These are phyloP conservation scores for Chaetoderma sp. DNA, from an alignment of 2,888 invertebrate species.

Conservation along the genomic window DNA sequence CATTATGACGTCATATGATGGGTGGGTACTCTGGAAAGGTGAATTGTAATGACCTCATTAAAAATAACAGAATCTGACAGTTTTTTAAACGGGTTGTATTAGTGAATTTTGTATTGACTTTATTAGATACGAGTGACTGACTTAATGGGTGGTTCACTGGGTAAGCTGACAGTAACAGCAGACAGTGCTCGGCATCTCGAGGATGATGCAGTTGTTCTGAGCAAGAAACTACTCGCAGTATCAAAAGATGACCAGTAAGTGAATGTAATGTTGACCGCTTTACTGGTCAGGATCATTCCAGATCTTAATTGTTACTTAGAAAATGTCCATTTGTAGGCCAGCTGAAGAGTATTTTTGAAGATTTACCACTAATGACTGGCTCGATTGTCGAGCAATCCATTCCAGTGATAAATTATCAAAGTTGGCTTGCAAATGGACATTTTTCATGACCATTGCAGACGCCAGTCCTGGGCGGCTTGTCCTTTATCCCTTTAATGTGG, in stretches of 20 bases:
- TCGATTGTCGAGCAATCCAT: too few relatives aligned
- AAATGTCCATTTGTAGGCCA: too few relatives aligned
- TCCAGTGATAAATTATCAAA: too few relatives aligned
- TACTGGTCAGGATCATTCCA: neutral
- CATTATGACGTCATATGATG: too few relatives aligned
- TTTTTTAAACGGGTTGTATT: too few relatives aligned
- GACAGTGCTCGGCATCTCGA: slow-evolving; percentile 81
- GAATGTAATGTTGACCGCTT: neutral
- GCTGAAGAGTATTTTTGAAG: too few relatives aligned
- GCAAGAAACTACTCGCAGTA: slow-evolving; percentile 73
- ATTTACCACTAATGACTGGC: too few relatives aligned
- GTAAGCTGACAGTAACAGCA: slow-evolving; percentile 77
- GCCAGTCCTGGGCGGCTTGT: neutral
- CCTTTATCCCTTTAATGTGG: neutral
- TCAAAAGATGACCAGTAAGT: slow-evolving; percentile 56
- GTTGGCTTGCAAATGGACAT: too few relatives aligned
- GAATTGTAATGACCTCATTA: too few relatives aligned
- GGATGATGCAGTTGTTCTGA: slow-evolving; percentile 82
- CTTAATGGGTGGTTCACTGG: slow-evolving; percentile 74
- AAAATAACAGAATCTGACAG: too few relatives aligned
- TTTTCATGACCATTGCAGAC: too few relatives aligned
- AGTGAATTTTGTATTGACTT: neutral
- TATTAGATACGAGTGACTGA: slow-evolving; percentile 68
- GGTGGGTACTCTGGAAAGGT: too few relatives aligned
- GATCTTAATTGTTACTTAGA: neutral